Percentiles rank a stretch among this genome's conserved stretches.
phyloP scores from a whole-genome alignment of 1,140 invertebrate species.

The Lamellibrachia luymesi region DNA sequence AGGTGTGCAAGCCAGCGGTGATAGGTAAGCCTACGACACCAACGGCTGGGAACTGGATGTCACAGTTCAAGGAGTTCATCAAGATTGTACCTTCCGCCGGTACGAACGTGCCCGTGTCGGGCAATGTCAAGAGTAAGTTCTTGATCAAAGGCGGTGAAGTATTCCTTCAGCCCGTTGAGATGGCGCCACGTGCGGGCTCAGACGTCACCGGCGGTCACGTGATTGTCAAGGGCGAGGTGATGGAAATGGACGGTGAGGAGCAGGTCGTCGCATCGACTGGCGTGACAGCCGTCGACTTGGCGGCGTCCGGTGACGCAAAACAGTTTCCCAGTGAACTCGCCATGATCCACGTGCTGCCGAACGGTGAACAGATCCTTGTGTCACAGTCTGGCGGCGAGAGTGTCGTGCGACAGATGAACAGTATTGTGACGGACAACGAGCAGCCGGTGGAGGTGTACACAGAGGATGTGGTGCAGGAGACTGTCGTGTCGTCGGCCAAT shows the following conservation, averaged over 20 bases:
- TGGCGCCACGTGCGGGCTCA: neutral
- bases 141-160: neutral
- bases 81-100: neutral
- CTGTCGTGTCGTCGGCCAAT: neutral
- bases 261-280: neutral
- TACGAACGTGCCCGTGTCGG: neutral
- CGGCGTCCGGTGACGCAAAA: neutral
- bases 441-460: neutral
- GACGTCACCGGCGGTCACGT: neutral
- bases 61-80: neutral
- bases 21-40: neutral
- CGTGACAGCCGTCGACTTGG: neutral
- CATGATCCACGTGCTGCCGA: neutral
- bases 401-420: neutral
- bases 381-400: neutral
- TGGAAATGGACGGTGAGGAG: neutral
- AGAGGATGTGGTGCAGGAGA: neutral
- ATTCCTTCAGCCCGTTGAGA: neutral
- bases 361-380: neutral
- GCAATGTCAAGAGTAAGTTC: neutral
- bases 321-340: neutral
- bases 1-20: neutral
- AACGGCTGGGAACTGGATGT: neutral
- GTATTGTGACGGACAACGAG: neutral
- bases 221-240: neutral